phyloP scores from a whole-genome alignment of 2,797 vertebrate species.

The Lagorchestes hirsutus region DNA sequence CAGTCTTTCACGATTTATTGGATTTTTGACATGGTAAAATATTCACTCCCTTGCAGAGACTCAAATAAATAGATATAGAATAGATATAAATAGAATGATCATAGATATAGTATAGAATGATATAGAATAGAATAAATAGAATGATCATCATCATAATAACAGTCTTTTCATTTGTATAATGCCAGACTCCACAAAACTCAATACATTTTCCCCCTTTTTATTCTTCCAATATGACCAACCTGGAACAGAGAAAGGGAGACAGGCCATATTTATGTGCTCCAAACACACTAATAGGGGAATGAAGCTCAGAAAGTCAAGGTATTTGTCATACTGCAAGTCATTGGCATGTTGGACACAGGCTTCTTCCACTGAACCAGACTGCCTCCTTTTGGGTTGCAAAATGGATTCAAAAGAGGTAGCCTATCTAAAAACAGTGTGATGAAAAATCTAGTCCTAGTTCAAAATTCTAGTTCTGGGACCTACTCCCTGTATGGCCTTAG shows the following conservation, averaged over 20 bases:
- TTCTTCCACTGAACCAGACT: not conserved
- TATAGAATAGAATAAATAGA: too few species aligned
- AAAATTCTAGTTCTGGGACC: not conserved
- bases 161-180: too few species aligned
- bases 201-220: not conserved
- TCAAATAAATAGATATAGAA: too few species aligned
- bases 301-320: not conserved
- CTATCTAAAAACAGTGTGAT: not conserved
- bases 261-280: not conserved
- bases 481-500: not conserved
- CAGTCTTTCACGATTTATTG: not conserved
- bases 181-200: not conserved
- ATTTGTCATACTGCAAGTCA: not conserved
- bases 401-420: not conserved
- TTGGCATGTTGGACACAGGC: not conserved
- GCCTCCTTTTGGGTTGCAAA: not conserved
- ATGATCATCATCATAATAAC: not conserved
- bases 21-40: rapidly evolving
- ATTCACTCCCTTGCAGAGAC: not conserved
- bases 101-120: too few species aligned
- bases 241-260: not conserved
- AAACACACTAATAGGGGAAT: not conserved
- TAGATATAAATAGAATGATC: too few species aligned
- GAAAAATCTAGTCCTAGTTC: not conserved
- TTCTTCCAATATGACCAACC: not conserved